Evolutionary conservation across 1,140 invertebrate genomes (phyloP).

Genomic region (Armadillidium nasatum): DNA sequence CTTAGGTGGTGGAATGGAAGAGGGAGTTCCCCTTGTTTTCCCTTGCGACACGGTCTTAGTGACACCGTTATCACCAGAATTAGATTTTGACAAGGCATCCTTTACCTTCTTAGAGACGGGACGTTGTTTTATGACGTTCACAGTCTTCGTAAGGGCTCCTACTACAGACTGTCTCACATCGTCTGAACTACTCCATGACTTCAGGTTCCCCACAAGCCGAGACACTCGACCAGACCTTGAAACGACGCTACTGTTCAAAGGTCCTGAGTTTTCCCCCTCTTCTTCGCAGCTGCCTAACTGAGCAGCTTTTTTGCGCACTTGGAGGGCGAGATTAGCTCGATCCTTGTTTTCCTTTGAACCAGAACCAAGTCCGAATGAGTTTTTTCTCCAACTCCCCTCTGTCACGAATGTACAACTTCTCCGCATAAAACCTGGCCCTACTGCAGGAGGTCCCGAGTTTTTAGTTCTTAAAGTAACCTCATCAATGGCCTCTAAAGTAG

Average conservation of each 20-base stretch:
- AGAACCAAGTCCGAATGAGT: slow-evolving; percentile 22
- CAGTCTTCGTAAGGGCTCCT: slow-evolving; percentile 37
- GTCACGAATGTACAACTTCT: slow-evolving; percentile 43
- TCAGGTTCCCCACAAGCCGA: slow-evolving; percentile 38
- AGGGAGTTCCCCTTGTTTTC: neutral
- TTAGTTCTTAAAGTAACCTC: neutral
- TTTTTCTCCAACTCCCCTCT: slow-evolving; percentile 23
- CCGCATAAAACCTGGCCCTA: slow-evolving; percentile 39
- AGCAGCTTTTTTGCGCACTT: slow-evolving; percentile 36
- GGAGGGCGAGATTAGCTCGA: slow-evolving; percentile 33
- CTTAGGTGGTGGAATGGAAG: neutral
- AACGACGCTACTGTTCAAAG: neutral
- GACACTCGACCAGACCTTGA: slow-evolving; percentile 30
- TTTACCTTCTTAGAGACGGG: slow-evolving; percentile 31
- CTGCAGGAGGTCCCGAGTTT: slow-evolving; percentile 22
- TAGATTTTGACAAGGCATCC: slow-evolving; percentile 23
- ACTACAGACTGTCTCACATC: slow-evolving; percentile 40
- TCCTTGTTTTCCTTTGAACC: slow-evolving; percentile 28
- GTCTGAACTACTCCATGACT: slow-evolving; percentile 43
- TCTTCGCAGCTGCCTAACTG: slow-evolving; percentile 31
- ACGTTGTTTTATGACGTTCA: slow-evolving; percentile 38
- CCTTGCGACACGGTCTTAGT: neutral
- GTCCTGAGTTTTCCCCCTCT: neutral
- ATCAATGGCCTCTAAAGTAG: neutral
- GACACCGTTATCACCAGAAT: neutral